These are phyloP conservation scores for Pissodes strobi DNA, from an alignment of 1,140 invertebrate species.

Conservation along the genomic window DNA sequence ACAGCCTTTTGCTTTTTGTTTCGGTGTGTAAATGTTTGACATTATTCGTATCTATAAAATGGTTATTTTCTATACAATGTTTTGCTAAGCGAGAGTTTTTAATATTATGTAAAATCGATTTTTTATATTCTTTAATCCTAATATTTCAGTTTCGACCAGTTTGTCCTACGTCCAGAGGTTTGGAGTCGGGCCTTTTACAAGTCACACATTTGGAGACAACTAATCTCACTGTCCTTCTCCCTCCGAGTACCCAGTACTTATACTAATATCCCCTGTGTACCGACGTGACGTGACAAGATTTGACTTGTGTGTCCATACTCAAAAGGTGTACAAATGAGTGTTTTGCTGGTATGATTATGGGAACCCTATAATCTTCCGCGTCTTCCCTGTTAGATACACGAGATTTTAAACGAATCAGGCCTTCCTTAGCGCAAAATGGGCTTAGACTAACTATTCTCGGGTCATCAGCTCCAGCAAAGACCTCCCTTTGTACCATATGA, in stretches of 20 bases:
- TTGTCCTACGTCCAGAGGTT: constrained; percentile 31
- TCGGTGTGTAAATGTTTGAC: too few relatives aligned
- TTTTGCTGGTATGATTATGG: constrained; percentile 42
- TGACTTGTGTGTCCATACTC: constrained; percentile 7
- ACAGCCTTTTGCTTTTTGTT: too few relatives aligned
- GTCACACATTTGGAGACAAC: constrained; percentile 44
- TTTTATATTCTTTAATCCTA: too few relatives aligned
- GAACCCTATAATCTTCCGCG: constrained; percentile 37
- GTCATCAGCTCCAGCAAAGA: not conserved
- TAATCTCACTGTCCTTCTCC: constrained; percentile 36
- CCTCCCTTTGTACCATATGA: constrained; percentile 24
- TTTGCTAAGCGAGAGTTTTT: too few relatives aligned
- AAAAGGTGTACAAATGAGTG: constrained; percentile 26
- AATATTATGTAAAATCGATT: too few relatives aligned
- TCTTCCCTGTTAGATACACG: constrained; percentile 41
- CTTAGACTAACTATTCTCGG: constrained; percentile 19
- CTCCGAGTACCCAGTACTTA: constrained; percentile 46
- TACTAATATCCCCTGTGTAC: constrained; percentile 33
- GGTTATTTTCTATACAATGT: too few relatives aligned
- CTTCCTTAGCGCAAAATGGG: constrained; percentile 32
- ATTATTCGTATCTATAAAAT: too few relatives aligned
- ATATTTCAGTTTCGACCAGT: too few relatives aligned
- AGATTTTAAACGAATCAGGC: constrained; percentile 43
- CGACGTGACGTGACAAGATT: constrained; percentile 17
- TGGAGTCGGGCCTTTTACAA: constrained; percentile 42